Conservation (phyloP, 2,797 vertebrate genomes). For the Tadarida brasiliensis region DNA sequence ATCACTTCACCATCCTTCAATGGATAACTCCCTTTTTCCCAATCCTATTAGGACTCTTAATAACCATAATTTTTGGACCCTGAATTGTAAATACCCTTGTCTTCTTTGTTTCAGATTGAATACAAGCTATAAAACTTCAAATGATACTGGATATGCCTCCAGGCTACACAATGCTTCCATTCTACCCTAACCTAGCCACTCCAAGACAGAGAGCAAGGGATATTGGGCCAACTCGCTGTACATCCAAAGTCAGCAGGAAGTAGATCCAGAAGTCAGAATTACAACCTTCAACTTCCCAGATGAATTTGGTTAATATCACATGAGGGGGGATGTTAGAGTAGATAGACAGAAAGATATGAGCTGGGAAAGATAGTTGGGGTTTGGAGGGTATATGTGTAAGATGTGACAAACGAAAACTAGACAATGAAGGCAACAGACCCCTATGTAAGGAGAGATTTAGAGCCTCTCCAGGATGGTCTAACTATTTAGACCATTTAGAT, state of each 20-base stretch:
- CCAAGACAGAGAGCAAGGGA: not conserved
- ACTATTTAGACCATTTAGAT: too few relatives aligned
- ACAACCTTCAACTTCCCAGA: not conserved
- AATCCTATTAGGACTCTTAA: not conserved
- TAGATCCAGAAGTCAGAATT: not conserved
- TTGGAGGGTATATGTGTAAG: not conserved
- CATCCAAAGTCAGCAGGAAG: not conserved
- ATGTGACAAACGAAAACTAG: not conserved
- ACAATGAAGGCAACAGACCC: not conserved
- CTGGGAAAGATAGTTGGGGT: not conserved
- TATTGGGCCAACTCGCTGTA: not conserved
- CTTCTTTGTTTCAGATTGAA: not conserved
- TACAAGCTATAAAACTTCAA: not conserved
- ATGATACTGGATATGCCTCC: not conserved
- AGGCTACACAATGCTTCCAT: not conserved
- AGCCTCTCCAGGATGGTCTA: not conserved
- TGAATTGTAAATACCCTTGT: not conserved
- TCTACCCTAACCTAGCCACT: not conserved
- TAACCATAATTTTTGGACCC: not conserved
- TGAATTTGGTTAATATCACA: not conserved
- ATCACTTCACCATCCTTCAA: not conserved
- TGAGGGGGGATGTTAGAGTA: not conserved
- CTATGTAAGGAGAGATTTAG: not conserved
- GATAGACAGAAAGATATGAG: not conserved
- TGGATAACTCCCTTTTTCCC: not conserved